phyloP scores from a whole-genome alignment of 2,888 invertebrate species.

The Apamea anceps region DNA sequence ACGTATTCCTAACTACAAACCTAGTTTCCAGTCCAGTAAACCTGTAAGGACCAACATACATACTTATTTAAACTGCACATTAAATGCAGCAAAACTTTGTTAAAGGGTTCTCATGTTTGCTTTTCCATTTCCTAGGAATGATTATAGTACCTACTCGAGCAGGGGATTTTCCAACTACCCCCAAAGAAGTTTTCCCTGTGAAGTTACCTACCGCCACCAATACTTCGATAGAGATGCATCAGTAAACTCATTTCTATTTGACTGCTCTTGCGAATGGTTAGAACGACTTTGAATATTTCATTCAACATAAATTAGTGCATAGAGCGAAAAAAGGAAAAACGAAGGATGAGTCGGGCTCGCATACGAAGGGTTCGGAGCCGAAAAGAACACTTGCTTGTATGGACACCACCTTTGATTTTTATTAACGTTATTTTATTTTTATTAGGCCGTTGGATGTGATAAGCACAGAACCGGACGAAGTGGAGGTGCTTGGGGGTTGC shows the following conservation, averaged over 20 bases:
- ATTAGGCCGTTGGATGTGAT: too few species aligned
- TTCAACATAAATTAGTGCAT: constrained; percentile 11
- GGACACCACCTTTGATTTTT: too few species aligned
- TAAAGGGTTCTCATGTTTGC: constrained; percentile 19
- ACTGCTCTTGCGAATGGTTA: constrained; percentile 21
- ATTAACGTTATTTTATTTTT: too few species aligned
- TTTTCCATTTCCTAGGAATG: constrained; percentile 30
- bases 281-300: constrained; percentile 29
- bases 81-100: constrained; percentile 23
- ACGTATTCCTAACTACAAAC: background rate
- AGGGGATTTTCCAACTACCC: constrained; percentile 25
- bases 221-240: constrained; percentile 32
- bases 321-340: background rate
- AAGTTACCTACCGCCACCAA: constrained; percentile 11
- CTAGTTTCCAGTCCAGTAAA: constrained; percentile 6
- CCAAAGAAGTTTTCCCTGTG: constrained; percentile 10
- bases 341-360: too few species aligned
- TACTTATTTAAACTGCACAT: constrained; percentile 9
- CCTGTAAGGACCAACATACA: background rate
- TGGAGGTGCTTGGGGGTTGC: too few species aligned
- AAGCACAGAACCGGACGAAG: too few species aligned
- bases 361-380: too few species aligned
- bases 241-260: constrained; percentile 27
- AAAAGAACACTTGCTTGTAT: too few species aligned
- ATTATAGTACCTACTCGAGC: background rate